Evolutionary conservation across 2,888 invertebrate species (phyloP).

Genomic region (Zaprionus lineosus): DNA sequence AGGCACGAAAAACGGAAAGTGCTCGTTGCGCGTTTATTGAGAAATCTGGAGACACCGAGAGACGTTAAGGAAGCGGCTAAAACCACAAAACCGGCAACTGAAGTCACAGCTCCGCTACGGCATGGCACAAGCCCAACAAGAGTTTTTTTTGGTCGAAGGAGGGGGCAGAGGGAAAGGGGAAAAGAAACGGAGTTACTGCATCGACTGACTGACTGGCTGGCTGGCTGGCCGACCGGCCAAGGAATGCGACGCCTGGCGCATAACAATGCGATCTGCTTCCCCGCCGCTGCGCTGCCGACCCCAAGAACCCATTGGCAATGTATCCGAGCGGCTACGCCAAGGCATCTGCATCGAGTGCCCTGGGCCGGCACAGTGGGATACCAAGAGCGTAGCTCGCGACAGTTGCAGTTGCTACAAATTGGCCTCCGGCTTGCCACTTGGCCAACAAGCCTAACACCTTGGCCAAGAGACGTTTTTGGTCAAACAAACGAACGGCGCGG

Average conservation of each 20-base stretch:
- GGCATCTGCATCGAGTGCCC: slow-evolving; percentile 24
- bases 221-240: slow-evolving; percentile 21
- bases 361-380: slow-evolving; percentile 29
- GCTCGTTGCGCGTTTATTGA: slow-evolving; percentile 67
- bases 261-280: slow-evolving; percentile 65
- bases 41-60: slow-evolving; percentile 47
- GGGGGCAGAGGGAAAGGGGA: background rate
- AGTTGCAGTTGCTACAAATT: slow-evolving; percentile 47
- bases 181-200: background rate
- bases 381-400: slow-evolving; percentile 10
- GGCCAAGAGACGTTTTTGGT: too few relatives aligned
- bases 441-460: slow-evolving; percentile 43
- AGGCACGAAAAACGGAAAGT: slow-evolving; percentile 72
- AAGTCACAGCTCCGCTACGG: too few relatives aligned
- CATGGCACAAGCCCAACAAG: slow-evolving; percentile 46
- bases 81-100: slow-evolving; percentile 31
- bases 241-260: slow-evolving; percentile 70
- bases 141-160: background rate
- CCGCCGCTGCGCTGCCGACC: slow-evolving; percentile 13
- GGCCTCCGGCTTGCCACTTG: slow-evolving; percentile 17
- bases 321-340: slow-evolving; percentile 41
- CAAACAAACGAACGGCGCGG: background rate
- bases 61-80: slow-evolving; percentile 33
- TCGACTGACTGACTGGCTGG: slow-evolving; percentile 3
- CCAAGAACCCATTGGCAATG: slow-evolving; percentile 25